Conservation (phyloP, 1,140 invertebrate genomes). For the Drosophila guanche region DNA sequence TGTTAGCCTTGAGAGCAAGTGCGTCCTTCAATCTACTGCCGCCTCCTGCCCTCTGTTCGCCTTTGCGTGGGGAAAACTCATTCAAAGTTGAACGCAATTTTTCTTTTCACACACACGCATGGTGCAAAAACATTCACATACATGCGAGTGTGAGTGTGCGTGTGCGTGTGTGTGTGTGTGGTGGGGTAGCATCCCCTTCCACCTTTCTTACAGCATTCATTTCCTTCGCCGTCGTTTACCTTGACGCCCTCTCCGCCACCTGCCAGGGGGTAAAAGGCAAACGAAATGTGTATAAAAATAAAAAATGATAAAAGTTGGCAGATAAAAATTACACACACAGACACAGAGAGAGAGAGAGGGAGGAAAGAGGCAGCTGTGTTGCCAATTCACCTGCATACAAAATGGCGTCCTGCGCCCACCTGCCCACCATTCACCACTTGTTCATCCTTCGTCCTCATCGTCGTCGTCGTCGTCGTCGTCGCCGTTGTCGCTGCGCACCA, state of each 20-base stretch:
- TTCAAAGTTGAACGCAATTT: conserved; percentile 77
- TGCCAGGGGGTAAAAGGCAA: conserved; percentile 34
- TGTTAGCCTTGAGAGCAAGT: conserved; percentile 48
- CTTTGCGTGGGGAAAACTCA: conserved; percentile 55
- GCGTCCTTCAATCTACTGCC: conserved; percentile 44
- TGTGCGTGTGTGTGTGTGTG: conserved; percentile 15
- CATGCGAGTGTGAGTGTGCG: not conserved
- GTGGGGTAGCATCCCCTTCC: not conserved
- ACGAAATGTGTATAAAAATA: conserved; percentile 76
- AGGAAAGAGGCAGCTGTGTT: conserved; percentile 27
- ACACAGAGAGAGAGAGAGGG: conserved; percentile 1
- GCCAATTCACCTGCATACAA: conserved; percentile 75
- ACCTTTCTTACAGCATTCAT: conserved; percentile 13
- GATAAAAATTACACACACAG: conserved; percentile 76
- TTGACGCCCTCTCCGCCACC: conserved; percentile 53
- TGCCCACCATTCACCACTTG: not conserved
- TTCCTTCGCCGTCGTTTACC: conserved; percentile 53
- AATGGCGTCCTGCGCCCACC: conserved; percentile 54
- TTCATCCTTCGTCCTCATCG: conserved; percentile 36
- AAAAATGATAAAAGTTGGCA: conserved; percentile 81
- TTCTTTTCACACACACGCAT: conserved; percentile 56
- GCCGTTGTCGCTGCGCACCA: conserved; percentile 28
- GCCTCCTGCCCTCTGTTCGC: conserved; percentile 36
- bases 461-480: not conserved
- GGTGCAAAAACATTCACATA: not conserved